phyloP scores from a whole-genome alignment of 2,797 vertebrate species.

The Ctenosaura bakeri region DNA sequence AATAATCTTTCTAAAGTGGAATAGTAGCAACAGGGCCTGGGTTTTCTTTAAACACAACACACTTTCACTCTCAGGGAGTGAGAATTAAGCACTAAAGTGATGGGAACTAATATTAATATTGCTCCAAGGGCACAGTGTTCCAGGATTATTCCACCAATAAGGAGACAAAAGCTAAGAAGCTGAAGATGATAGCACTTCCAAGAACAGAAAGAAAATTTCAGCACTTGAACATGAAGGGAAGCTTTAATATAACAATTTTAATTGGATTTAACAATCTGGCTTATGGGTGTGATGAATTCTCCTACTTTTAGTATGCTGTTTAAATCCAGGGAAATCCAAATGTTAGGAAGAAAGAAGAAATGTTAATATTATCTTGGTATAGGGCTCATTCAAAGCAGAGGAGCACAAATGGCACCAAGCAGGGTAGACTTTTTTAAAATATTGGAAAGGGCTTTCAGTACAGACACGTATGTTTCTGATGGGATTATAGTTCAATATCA shows the following conservation, averaged over 20 bases:
- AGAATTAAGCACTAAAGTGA: background rate
- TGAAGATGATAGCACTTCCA: background rate
- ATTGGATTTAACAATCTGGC: background rate
- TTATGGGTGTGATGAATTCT: background rate
- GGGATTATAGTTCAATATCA: background rate
- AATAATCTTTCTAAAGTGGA: background rate
- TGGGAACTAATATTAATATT: background rate
- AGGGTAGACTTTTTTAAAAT: background rate
- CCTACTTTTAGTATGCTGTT: background rate
- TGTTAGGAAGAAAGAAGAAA: background rate
- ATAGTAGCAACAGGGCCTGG: background rate
- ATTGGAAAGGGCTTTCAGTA: background rate
- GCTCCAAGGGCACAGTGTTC: background rate
- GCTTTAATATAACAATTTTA: background rate
- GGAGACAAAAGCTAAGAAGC: background rate
- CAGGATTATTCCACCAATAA: background rate
- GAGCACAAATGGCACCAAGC: background rate
- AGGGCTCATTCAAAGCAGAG: background rate
- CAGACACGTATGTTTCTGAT: background rate
- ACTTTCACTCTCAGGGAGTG: background rate
- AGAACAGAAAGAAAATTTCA: background rate
- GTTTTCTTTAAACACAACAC: slow-evolving; percentile 20
- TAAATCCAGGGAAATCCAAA: background rate
- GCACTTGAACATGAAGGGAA: background rate
- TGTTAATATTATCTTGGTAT: background rate